A percentile compares a stretch with the other conserved stretches of the same genome.
Conservation (phyloP, 2,888 invertebrate species). For the Drosophila nr. medialis region DNA sequence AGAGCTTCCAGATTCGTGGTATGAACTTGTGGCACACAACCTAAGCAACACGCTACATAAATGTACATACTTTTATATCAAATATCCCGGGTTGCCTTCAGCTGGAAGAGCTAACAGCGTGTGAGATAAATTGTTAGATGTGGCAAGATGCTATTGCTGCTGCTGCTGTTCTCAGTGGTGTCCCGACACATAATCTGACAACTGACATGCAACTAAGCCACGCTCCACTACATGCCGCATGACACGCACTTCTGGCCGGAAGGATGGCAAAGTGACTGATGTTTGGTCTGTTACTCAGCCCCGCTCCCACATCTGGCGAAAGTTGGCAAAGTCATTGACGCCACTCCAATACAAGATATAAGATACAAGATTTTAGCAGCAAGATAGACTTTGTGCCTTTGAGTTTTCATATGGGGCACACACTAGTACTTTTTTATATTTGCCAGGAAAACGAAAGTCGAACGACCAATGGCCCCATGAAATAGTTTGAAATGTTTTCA, state of each 20-base stretch:
- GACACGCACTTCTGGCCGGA: constrained; percentile 70
- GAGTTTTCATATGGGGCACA: neutral
- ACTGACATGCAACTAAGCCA: constrained; percentile 65
- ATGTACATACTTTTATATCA: constrained; percentile 58
- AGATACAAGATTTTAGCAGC: neutral
- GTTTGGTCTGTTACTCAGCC: constrained; percentile 29
- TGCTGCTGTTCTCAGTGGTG: constrained; percentile 45
- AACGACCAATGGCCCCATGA: neutral
- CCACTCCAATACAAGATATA: neutral
- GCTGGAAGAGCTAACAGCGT: constrained; percentile 5
- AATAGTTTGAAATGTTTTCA: neutral
- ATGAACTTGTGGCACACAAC: neutral
- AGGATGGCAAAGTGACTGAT: constrained; percentile 62
- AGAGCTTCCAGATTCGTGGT: constrained; percentile 40
- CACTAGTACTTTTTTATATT: neutral
- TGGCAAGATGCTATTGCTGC: constrained; percentile 41
- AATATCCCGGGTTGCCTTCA: constrained; percentile 10
- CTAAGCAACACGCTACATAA: constrained; percentile 50
- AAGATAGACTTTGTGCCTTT: constrained; percentile 10
- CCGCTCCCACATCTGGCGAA: constrained; percentile 12
- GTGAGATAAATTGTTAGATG: constrained; percentile 61
- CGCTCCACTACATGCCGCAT: constrained; percentile 37
- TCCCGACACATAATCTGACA: constrained; percentile 74
- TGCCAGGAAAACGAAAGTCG: neutral
- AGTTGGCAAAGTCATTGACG: constrained; percentile 50